A percentile compares a stretch with the other conserved stretches of the same genome.
Evolutionary conservation across 2,888 invertebrate genomes (phyloP).

Genomic region (Drosophila neotestacea): DNA sequence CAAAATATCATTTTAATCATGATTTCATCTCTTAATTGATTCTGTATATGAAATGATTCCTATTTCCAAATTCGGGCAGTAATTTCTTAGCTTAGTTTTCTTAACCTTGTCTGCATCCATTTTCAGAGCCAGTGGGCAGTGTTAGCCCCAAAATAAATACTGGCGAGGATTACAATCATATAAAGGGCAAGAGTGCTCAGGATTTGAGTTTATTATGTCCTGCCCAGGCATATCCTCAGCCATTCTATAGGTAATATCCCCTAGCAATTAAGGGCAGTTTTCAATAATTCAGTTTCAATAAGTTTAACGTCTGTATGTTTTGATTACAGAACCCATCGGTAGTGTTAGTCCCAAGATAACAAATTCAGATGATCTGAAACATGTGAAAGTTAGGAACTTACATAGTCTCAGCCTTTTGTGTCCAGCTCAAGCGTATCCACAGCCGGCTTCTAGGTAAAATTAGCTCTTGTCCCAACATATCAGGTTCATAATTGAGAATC

Average conservation of each 20-base stretch:
- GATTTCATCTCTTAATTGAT: too few species aligned
- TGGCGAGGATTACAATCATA: conserved; percentile 87
- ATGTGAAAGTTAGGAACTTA: conserved; percentile 77
- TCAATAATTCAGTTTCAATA: conserved; percentile 12
- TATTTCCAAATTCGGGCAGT: conserved; percentile 59
- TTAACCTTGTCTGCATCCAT: not conserved
- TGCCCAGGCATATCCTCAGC: conserved; percentile 89
- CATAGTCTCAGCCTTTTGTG: conserved; percentile 88
- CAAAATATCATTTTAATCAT: too few species aligned
- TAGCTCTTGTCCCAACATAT: conserved; percentile 7
- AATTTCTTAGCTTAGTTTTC: not conserved
- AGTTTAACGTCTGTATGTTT: not conserved
- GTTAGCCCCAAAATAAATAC: conserved; percentile 89
- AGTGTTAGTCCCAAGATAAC: conserved; percentile 88
- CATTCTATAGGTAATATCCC: conserved; percentile 88
- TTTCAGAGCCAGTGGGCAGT: conserved; percentile 85
- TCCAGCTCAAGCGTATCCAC: conserved; percentile 90
- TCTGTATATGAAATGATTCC: too few species aligned
- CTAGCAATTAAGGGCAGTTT: conserved; percentile 48
- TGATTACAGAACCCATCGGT: conserved; percentile 86
- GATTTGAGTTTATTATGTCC: conserved; percentile 87
- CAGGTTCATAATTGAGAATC: conserved; percentile 9
- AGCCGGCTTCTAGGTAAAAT: conserved; percentile 87
- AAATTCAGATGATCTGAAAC: conserved; percentile 85
- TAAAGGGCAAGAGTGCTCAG: conserved; percentile 85